Evolutionary conservation across 2,888 invertebrate species (phyloP).

Genomic region (Chalcosyrphus nemorum): DNA sequence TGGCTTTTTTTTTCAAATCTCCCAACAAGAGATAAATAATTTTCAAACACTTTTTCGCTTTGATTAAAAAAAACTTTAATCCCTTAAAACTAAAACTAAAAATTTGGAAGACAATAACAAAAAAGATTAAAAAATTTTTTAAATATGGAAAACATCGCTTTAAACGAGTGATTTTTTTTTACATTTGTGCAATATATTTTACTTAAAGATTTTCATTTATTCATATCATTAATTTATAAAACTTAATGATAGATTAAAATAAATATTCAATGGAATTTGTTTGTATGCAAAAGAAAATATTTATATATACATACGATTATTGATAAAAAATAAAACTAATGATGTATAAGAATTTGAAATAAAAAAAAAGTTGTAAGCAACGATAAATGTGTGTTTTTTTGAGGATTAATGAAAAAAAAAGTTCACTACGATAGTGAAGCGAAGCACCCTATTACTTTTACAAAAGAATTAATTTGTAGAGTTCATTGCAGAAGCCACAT

Average conservation of each 20-base stretch:
- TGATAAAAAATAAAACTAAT: background rate
- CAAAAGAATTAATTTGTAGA: slow-evolving; percentile 5
- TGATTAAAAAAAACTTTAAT: background rate
- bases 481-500: background rate
- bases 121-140: slow-evolving; percentile 32
- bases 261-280: slow-evolving; percentile 6
- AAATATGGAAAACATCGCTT: slow-evolving; percentile 56
- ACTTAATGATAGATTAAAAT: background rate
- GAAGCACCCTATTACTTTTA: background rate
- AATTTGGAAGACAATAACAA: slow-evolving; percentile 46
- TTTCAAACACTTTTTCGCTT: background rate
- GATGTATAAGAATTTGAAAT: background rate
- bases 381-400: background rate
- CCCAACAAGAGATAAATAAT: no score
- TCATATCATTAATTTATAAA: slow-evolving; percentile 42
- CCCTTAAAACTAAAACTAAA: slow-evolving; percentile 13
- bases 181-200: slow-evolving; percentile 38
- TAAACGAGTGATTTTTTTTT: slow-evolving; percentile 57
- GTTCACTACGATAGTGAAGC: background rate
- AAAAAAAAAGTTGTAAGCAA: background rate
- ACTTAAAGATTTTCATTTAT: slow-evolving; percentile 45
- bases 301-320: slow-evolving; percentile 10
- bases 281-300: slow-evolving; percentile 22
- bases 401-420: no score
- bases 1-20: no score